phyloP scores from a whole-genome alignment of 2,888 invertebrate genomes.

The Eupithecia centaureata region DNA sequence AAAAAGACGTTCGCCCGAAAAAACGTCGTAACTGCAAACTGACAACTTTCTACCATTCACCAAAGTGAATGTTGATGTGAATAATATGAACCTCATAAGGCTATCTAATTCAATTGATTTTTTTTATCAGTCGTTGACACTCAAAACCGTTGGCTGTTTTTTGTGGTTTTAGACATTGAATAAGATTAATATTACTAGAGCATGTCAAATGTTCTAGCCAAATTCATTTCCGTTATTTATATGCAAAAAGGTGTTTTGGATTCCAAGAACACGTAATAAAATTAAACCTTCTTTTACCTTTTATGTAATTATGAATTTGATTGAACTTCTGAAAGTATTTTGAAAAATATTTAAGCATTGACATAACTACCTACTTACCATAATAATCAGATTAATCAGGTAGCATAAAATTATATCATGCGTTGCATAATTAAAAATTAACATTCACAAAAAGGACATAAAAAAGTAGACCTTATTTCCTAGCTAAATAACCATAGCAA shows the following conservation, averaged over 20 bases:
- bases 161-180: neutral
- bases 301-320: no score
- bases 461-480: neutral
- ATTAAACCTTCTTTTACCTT: neutral
- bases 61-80: constrained; percentile 28
- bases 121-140: constrained; percentile 14
- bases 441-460: neutral
- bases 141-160: constrained; percentile 8
- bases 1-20: neutral
- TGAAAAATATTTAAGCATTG: no score
- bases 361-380: neutral
- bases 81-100: constrained; percentile 15
- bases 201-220: neutral
- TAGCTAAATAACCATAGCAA: neutral
- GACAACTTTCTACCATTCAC: constrained; percentile 31
- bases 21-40: constrained; percentile 10
- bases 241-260: no score
- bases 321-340: no score
- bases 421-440: neutral
- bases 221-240: neutral
- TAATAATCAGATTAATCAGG: neutral
- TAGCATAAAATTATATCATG: neutral
- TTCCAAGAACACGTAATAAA: neutral
- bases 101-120: constrained; percentile 20
- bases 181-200: neutral